Evolutionary conservation across 1,140 invertebrate genomes (phyloP).

Genomic region (Drosophila kepulauana): DNA sequence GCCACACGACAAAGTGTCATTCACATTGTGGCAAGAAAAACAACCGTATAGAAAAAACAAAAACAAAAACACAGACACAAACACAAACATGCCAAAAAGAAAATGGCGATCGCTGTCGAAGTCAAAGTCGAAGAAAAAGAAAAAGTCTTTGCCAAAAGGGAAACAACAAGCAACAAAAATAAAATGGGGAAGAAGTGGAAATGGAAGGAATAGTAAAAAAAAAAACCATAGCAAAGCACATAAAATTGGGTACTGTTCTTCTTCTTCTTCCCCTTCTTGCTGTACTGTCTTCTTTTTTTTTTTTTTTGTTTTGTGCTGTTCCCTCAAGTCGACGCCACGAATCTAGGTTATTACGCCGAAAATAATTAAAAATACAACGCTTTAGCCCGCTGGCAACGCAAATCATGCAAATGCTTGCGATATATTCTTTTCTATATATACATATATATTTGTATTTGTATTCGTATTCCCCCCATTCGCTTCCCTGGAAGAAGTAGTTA

Average conservation of each 20-base stretch:
- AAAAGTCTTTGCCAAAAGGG: constrained; percentile 49
- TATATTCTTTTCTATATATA: neutral
- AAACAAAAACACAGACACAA: neutral
- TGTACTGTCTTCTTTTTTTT: neutral
- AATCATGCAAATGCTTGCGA: constrained; percentile 60
- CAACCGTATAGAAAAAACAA: constrained; percentile 15
- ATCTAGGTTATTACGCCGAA: constrained; percentile 81
- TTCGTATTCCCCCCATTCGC: neutral
- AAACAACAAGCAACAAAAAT: constrained; percentile 31
- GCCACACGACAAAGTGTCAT: constrained; percentile 47
- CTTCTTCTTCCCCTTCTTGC: too few species aligned
- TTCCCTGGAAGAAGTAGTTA: neutral
- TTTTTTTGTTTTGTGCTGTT: neutral
- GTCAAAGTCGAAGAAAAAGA: constrained; percentile 24
- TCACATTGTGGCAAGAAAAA: constrained; percentile 44
- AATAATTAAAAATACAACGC: constrained; percentile 78
- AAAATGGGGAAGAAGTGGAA: constrained; percentile 24
- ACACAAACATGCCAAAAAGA: constrained; percentile 16
- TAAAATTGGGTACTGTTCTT: constrained; percentile 25
- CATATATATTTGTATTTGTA: neutral
- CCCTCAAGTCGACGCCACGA: constrained; percentile 69
- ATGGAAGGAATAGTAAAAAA: constrained; percentile 32
- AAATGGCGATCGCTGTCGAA: constrained; percentile 49
- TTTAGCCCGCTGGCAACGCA: constrained; percentile 30
- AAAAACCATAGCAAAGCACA: constrained; percentile 24